Evolutionary conservation across 30 jellyfish, hydroid and myxozoan species (phyloP).

Genomic region (Chironex yamaguchii): DNA sequence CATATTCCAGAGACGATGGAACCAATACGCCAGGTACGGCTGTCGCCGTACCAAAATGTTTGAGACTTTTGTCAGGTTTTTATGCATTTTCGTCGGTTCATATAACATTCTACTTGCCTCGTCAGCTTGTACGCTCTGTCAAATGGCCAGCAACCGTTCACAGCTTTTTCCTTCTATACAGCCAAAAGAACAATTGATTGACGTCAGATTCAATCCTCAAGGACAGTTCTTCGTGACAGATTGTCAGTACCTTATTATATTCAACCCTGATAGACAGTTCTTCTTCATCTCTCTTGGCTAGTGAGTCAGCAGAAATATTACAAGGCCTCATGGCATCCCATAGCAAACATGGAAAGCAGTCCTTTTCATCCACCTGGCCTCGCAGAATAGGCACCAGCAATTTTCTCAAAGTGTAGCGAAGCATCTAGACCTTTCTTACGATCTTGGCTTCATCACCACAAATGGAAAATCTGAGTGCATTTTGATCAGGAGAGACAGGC

Average conservation of each 20-base stretch:
- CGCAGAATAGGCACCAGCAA: not conserved
- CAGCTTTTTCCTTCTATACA: not conserved
- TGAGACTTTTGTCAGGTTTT: not conserved
- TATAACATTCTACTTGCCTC: not conserved
- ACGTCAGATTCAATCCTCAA: not conserved
- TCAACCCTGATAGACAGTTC: not conserved
- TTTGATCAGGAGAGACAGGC: too few species aligned
- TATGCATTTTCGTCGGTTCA: not conserved
- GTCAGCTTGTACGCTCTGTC: not conserved
- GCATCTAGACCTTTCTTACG: too few species aligned
- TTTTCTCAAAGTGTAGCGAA: too few species aligned
- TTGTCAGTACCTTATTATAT: not conserved
- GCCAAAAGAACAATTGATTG: not conserved
- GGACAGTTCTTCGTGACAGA: not conserved
- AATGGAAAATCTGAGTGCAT: too few species aligned
- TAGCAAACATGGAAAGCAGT: not conserved
- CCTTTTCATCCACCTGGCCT: not conserved
- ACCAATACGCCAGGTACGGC: not conserved
- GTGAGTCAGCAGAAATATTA: not conserved
- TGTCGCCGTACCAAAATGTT: not conserved
- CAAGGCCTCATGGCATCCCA: not conserved
- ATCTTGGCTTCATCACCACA: too few species aligned
- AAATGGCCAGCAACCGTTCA: not conserved
- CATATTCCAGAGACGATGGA: not conserved
- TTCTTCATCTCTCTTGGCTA: not conserved